A percentile compares a stretch with the other conserved stretches of the same genome.
Evolutionary conservation across 2,797 vertebrate species (phyloP).

Genomic region (Pelodytes ibericus): DNA sequence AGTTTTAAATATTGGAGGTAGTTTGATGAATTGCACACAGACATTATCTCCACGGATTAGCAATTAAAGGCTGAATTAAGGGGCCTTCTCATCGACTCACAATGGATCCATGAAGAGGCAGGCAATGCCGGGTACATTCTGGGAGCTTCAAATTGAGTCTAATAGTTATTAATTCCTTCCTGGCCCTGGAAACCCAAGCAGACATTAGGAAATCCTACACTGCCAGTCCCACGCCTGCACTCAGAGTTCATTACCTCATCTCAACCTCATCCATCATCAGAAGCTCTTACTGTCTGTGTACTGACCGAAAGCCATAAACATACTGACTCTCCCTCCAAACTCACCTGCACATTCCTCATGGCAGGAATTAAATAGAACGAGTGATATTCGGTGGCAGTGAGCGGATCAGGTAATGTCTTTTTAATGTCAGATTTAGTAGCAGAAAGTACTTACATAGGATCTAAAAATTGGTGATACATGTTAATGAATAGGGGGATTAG

Average conservation of each 20-base stretch:
- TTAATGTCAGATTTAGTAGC: too few relatives aligned
- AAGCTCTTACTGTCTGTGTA: conserved; percentile 13
- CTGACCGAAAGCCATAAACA: conserved; percentile 27
- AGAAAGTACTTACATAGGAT: too few relatives aligned
- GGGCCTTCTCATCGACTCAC: conserved; percentile 12
- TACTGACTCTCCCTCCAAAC: neutral
- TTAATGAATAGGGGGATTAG: too few relatives aligned
- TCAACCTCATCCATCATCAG: conserved; percentile 29
- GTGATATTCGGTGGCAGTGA: too few relatives aligned
- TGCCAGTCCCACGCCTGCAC: conserved; percentile 38
- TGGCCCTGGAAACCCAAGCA: conserved; percentile 50
- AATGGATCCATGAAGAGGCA: conserved; percentile 1
- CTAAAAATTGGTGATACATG: too few relatives aligned
- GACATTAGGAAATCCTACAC: conserved; percentile 46
- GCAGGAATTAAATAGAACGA: too few relatives aligned
- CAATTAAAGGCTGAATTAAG: neutral
- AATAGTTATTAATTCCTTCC: conserved; percentile 51
- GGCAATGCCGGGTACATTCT: conserved; percentile 7
- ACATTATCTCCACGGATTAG: conserved; percentile 2
- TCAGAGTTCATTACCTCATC: conserved; percentile 34
- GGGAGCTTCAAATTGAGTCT: conserved; percentile 14
- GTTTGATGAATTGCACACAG: conserved; percentile 3
- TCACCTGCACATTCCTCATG: conserved; percentile 13
- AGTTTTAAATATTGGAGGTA: neutral
- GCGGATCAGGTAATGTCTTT: too few relatives aligned